Base-by-base conservation (phyloP, 1,140 invertebrate species). In the Cotesia typhae region DNA sequence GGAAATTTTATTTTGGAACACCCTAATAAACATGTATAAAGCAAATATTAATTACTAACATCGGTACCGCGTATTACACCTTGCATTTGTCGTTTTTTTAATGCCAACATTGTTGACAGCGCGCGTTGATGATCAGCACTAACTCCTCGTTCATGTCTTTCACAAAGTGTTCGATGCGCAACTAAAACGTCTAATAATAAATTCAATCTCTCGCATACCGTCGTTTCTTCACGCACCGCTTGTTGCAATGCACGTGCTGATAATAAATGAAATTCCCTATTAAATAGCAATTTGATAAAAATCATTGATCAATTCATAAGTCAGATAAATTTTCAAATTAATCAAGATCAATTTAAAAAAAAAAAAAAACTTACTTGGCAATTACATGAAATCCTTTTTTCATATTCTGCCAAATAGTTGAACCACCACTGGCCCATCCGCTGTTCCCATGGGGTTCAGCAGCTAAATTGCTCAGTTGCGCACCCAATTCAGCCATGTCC, bases 1-100 rank as follows among this genome's bases (percentile, higher is more conserved):
- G 14, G 14, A 14, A 14, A 14, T 14, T 14, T 14, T 14, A 14
- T 14, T 14, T 14, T 14, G 14, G 14, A 14, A 17, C 17, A 17
- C 17, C 17, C 17, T 66, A 64, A 12, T 1, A 68, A 37, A 5
- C n/a, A 17, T 3, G 2, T 28, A 28, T 28, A 63, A 63, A 59
- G 1, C 6, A n/a, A 5, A 12, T 52, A 67, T 72, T 68, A 51
- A 64, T 28, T 64, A 83, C 87, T 82, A 83, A 90, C 89, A 82
- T 90, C 88, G 38, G 88, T 88, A 4, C 90, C 90, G 70, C 88
- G 86, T 36, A 92, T 91, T 28, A 92, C 91, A 6, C 91, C 91
- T 78, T 92, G 91, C 85, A 92, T 92, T 79, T 91, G 90, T 69
- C 91, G 87, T 78, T 92, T 92, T 78, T 93, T 93, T 70, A 92